Percentiles rank a stretch among this genome's conserved stretches.
Evolutionary conservation across 2,888 invertebrate species (phyloP).

Genomic region (Sinotaia quadrata): DNA sequence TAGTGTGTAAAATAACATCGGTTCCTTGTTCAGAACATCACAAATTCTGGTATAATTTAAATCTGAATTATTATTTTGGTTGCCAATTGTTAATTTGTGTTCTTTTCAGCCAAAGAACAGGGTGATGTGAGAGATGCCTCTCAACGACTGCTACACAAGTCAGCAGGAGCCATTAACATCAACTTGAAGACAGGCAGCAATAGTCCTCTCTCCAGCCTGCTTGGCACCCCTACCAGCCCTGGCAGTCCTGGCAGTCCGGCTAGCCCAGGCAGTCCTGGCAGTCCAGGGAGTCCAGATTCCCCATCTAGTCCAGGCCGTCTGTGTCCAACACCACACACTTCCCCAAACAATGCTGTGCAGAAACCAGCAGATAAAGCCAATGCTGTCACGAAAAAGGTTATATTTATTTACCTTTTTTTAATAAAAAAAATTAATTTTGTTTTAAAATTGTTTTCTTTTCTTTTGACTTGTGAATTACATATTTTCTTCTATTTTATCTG

Average conservation of each 20-base stretch:
- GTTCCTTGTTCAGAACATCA: too few species aligned
- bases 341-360: constrained; percentile 34
- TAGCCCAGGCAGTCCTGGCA: constrained; percentile 47
- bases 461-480: too few species aligned
- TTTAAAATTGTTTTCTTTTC: too few species aligned
- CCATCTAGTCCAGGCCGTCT: constrained; percentile 30
- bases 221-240: constrained; percentile 54
- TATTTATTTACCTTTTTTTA: too few species aligned
- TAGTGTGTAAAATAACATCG: too few species aligned
- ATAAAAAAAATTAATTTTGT: too few species aligned
- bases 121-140: constrained; percentile 58
- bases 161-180: constrained; percentile 53
- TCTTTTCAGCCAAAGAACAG: constrained; percentile 57
- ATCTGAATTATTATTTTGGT: too few species aligned
- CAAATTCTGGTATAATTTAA: too few species aligned
- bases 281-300: constrained; percentile 43
- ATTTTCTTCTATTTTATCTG: too few species aligned
- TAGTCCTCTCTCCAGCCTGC: constrained; percentile 56
- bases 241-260: constrained; percentile 55
- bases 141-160: constrained; percentile 49
- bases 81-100: too few species aligned
- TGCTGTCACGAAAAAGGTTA: constrained; percentile 25
- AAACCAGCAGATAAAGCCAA: constrained; percentile 17
- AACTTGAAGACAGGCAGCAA: constrained; percentile 49
- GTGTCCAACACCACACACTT: constrained; percentile 35